Conservation (phyloP, 2,797 vertebrate species). For the Rhyacichthys aspro region DNA sequence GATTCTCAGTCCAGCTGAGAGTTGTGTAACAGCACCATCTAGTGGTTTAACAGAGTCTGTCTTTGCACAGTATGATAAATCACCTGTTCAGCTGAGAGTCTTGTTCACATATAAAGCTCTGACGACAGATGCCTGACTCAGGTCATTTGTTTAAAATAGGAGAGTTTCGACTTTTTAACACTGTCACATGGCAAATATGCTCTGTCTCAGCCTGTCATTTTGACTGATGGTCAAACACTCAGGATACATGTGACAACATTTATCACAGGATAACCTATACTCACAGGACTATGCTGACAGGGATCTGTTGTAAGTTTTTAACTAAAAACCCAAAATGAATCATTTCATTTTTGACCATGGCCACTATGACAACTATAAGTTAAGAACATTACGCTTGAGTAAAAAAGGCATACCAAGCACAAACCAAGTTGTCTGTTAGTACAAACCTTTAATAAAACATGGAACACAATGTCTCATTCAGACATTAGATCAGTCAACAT, state of each 20-base stretch:
- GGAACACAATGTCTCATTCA: constrained; percentile 34
- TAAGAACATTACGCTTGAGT: no score
- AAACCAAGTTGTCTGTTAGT: not conserved
- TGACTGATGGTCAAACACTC: constrained; percentile 12
- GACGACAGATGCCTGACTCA: not conserved
- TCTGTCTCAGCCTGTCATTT: constrained; percentile 8
- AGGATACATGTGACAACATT: not conserved
- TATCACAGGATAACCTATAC: not conserved
- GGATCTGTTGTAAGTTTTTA: no score
- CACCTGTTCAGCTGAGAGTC: not conserved
- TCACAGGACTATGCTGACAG: no score
- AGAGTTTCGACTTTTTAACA: not conserved
- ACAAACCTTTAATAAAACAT: constrained; percentile 17
- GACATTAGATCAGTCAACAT: constrained; percentile 34
- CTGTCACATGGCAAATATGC: constrained; percentile 8
- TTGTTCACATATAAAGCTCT: no score
- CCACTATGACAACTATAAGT: not conserved
- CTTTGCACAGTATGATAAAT: no score
- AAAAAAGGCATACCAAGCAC: not conserved
- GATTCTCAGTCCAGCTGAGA: not conserved
- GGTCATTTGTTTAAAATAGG: not conserved
- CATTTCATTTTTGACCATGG: not conserved
- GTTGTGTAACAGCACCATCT: not conserved
- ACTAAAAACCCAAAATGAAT: no score
- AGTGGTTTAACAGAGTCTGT: not conserved